Conservation (phyloP, 2,888 invertebrate genomes). For the Ophonus ardosiacus region DNA sequence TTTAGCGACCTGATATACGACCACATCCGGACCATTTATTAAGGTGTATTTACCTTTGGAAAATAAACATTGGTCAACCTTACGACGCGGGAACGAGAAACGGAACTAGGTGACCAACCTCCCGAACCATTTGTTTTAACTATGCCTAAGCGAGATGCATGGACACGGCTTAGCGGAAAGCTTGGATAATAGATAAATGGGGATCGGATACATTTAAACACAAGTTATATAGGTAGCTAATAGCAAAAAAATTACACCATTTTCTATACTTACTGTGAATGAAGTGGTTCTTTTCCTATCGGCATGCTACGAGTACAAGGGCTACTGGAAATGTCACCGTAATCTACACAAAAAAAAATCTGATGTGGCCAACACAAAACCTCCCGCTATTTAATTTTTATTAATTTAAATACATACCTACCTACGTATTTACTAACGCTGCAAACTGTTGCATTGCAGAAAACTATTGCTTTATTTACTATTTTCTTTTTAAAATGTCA, state of each 20-base stretch:
- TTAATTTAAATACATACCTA: no score
- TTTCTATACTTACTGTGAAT: not conserved
- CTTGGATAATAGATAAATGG: not conserved
- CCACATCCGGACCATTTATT: constrained; percentile 61
- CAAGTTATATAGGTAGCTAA: not conserved
- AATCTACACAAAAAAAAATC: no score
- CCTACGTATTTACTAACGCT: no score
- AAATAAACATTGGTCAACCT: constrained; percentile 62
- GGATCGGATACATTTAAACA: not conserved
- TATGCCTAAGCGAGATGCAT: constrained; percentile 48
- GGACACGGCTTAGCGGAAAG: constrained; percentile 2
- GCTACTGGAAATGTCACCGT: no score
- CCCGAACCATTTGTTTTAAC: constrained; percentile 37
- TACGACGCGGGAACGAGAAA: not conserved
- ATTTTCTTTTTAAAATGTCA: no score
- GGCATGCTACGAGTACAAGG: no score
- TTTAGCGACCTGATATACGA: constrained; percentile 61
- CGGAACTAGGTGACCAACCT: constrained; percentile 10
- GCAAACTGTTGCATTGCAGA: no score
- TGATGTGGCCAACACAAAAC: no score
- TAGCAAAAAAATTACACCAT: not conserved
- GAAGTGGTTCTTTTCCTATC: not conserved
- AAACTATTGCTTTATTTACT: no score
- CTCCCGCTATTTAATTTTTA: no score
- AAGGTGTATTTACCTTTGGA: constrained; percentile 63